Evolutionary conservation across 2,113 vertebrate species (phyloP), one percentile per base, ranked within the genome.

Genomic region (Thamnaconus septentrionalis): DNA sequence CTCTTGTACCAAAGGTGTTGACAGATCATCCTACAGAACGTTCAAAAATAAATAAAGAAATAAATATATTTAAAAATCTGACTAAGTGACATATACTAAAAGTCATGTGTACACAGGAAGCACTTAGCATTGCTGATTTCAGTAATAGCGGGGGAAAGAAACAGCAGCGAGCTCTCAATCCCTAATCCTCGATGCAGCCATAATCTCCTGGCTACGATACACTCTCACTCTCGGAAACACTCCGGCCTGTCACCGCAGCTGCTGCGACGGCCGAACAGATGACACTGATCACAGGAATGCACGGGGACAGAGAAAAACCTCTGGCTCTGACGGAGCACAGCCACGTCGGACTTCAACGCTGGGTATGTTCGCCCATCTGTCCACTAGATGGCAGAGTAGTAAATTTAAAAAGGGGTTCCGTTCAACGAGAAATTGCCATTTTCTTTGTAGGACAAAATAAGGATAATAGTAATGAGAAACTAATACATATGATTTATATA

Each of bases 1-100:
- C 54, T 95, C 94, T 69, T 94, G 91, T 42, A 90, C 56, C 82
- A 97, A 91, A 90, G 96, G 94, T 87, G 90, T 84, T 11, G 94
- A 94, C 60, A 98, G 90, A 80, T 98, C 88, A 11, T 94, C 91
- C 96, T 98, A 64, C 9, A 11, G 78, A 74, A 77, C n/a, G 61
- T 42, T 77, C 53, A 73, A 7, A 53, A 12, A 57, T 10, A 51
- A 53, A 61, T 40, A 8, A 59, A 42, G 62, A 49, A 52, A 12
- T 31, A 31, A 31, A 31, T 74, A 64, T 50, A 64, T 31, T 41
- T 8, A 4, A 44, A 45, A 57, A 66, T 5, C 5, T 31, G 18
- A 31, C 18, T 31, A 31, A 31, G 18, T 31, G 18, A 31, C 18
- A 31, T 31, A 2, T 31, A 31, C 18, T 31, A 31, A 31, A 31